Evolutionary conservation across 2,888 invertebrate genomes (phyloP).

Genomic region (Brachylomia viminalis): DNA sequence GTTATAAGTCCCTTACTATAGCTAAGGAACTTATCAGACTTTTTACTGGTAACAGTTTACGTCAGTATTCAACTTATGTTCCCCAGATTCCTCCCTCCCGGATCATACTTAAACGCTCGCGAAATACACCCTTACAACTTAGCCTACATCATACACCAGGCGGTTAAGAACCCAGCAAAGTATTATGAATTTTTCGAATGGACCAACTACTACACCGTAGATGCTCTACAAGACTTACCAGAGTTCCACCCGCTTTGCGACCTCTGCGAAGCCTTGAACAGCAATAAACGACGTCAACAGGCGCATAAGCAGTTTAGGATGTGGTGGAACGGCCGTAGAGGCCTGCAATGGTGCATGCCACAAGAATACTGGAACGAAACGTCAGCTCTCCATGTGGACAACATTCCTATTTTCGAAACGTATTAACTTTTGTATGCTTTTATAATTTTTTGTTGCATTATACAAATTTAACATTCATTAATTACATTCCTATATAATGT

Average conservation of each 20-base stretch:
- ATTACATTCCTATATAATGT: too few relatives aligned
- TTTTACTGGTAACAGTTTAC: neutral
- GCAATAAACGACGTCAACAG: constrained; percentile 44
- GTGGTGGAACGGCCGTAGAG: constrained; percentile 78
- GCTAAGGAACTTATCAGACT: neutral
- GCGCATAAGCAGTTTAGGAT: constrained; percentile 72
- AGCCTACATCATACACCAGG: constrained; percentile 73
- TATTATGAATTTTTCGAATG: constrained; percentile 78
- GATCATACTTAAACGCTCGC: constrained; percentile 79
- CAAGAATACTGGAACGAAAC: constrained; percentile 72
- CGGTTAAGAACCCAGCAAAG: constrained; percentile 63
- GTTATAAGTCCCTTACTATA: neutral
- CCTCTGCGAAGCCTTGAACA: constrained; percentile 75
- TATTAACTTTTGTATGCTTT: constrained; percentile 18
- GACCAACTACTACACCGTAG: constrained; percentile 78
- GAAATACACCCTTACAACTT: constrained; percentile 76
- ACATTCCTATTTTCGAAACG: constrained; percentile 7
- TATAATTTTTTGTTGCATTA: neutral
- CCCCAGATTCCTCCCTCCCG: constrained; percentile 78
- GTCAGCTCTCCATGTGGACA: constrained; percentile 61
- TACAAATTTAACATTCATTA: too few relatives aligned
- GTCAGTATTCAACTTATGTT: neutral
- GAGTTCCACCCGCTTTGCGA: constrained; percentile 74
- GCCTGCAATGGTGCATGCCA: constrained; percentile 76
- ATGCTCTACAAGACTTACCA: constrained; percentile 31